Conservation (phyloP, 2,888 invertebrate species). For the Lasioglossum figueresi region DNA sequence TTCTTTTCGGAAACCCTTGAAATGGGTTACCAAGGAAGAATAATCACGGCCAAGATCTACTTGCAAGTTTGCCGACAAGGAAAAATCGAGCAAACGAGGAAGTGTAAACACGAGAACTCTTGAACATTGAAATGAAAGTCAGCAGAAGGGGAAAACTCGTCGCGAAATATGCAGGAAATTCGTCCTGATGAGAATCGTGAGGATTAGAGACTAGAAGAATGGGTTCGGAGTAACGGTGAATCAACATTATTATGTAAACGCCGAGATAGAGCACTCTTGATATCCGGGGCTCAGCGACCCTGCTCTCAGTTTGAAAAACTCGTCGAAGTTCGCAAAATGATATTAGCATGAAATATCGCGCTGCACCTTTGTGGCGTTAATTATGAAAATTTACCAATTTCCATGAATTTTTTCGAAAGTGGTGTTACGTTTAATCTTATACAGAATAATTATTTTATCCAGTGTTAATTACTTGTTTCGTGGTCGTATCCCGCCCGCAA, state of each 20-base stretch:
- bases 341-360: conserved; percentile 68
- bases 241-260: conserved; percentile 89
- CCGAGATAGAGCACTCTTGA: conserved; percentile 86
- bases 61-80: neutral
- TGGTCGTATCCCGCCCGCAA: too few species aligned
- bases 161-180: conserved; percentile 2
- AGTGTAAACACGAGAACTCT: neutral
- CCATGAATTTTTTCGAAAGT: neutral
- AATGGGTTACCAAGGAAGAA: neutral
- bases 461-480: neutral
- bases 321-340: conserved; percentile 57
- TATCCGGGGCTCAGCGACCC: conserved; percentile 50
- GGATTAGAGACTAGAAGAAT: conserved; percentile 4
- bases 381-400: conserved; percentile 30
- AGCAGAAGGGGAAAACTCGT: neutral
- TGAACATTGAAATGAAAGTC: conserved; percentile 23
- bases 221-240: conserved; percentile 84
- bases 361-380: conserved; percentile 27
- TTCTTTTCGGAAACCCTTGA: neutral
- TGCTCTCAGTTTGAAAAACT: conserved; percentile 44
- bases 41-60: conserved; percentile 1
- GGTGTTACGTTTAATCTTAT: neutral
- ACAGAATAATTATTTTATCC: neutral
- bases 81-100: neutral
- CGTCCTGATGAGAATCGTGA: conserved; percentile 11